A percentile compares a stretch with the other conserved stretches of the same genome.
Evolutionary conservation across 2,113 vertebrate genomes (phyloP).

Genomic region (Rostratula benghalensis): DNA sequence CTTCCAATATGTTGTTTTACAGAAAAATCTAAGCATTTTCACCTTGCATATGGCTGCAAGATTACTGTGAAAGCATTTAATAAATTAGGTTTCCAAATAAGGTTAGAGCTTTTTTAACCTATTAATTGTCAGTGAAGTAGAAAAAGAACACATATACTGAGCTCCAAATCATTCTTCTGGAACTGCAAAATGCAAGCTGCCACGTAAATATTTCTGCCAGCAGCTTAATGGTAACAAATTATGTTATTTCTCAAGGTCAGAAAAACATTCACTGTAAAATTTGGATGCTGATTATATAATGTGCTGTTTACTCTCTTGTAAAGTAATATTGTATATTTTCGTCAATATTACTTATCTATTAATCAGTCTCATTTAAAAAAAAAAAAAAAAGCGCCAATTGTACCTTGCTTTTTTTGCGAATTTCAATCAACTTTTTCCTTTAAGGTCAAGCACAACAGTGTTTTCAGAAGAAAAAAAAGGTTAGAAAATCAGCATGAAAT

Average conservation of each 20-base stretch:
- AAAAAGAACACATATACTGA: background rate
- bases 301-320: background rate
- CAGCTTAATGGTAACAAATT: slow-evolving; percentile 22
- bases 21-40: background rate
- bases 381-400: background rate
- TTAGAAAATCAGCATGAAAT: background rate
- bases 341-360: background rate
- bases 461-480: background rate
- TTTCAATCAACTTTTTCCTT: background rate
- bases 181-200: slow-evolving; percentile 22
- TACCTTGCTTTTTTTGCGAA: background rate
- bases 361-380: background rate
- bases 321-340: background rate
- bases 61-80: background rate
- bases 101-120: slow-evolving; percentile 8
- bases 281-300: background rate
- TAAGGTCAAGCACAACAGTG: background rate
- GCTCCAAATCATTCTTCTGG: slow-evolving; percentile 11
- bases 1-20: background rate
- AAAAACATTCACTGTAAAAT: background rate
- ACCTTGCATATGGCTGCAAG: background rate
- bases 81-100: slow-evolving; percentile 23
- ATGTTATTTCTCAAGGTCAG: background rate
- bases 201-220: slow-evolving; percentile 28
- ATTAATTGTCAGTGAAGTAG: slow-evolving; percentile 19